Conservation (phyloP, 2,113 vertebrate species). For the Prunella fulvescens region DNA sequence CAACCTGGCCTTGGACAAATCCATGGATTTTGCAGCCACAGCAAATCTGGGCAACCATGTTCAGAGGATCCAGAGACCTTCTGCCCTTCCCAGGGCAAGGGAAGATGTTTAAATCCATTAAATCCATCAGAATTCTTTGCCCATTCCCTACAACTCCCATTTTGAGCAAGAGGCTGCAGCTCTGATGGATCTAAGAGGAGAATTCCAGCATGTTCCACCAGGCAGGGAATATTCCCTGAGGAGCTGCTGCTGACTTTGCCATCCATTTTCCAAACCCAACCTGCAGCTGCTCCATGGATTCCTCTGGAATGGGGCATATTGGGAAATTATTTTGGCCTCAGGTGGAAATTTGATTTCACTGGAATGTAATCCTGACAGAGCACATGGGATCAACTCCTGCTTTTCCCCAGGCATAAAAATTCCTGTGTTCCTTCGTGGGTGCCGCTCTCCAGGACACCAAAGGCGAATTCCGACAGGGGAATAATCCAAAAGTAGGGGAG, state of each 20-base stretch:
- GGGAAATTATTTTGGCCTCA: not conserved
- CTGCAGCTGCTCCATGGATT: fast-evolving
- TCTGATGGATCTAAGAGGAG: not conserved
- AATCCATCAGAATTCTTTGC: not conserved
- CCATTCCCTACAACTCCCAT: fast-evolving
- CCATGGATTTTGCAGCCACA: not conserved
- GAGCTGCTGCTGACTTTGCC: not conserved
- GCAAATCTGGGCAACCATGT: fast-evolving
- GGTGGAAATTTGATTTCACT: not conserved
- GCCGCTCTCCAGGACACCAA: not conserved
- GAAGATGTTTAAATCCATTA: not conserved
- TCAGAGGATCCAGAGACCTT: not conserved
- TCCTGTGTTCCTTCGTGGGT: not conserved
- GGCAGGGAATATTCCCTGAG: not conserved
- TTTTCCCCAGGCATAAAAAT: not conserved
- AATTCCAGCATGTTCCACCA: not conserved
- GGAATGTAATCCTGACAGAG: not conserved
- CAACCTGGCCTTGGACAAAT: not conserved
- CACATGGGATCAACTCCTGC: not conserved
- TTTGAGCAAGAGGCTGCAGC: fast-evolving
- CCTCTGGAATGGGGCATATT: not conserved
- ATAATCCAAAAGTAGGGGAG: not conserved
- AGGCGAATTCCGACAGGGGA: not conserved
- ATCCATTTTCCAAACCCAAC: fast-evolving
- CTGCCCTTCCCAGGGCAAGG: not conserved